Evolutionary conservation across 2,888 invertebrate genomes (phyloP).

Genomic region (Eurytoma adleriae): DNA sequence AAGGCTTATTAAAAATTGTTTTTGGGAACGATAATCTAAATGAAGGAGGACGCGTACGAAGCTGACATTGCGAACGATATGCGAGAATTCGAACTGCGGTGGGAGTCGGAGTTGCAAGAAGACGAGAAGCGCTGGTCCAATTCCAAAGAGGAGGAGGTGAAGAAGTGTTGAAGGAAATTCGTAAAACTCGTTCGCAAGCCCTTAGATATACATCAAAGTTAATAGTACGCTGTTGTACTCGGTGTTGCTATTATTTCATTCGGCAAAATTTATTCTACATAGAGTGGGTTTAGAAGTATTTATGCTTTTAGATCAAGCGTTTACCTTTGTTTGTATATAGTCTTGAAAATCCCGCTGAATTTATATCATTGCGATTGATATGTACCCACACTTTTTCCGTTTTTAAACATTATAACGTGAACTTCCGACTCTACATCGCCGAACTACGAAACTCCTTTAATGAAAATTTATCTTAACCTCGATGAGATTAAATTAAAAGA

Average conservation of each 20-base stretch:
- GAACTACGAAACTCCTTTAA: constrained; percentile 44
- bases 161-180: constrained; percentile 65
- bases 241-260: constrained; percentile 51
- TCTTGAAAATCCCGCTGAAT: constrained; percentile 43
- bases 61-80: constrained; percentile 83
- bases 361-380: constrained; percentile 58
- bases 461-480: constrained; percentile 44
- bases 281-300: constrained; percentile 32
- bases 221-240: constrained; percentile 53
- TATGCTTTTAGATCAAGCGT: constrained; percentile 46
- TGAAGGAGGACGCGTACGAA: constrained; percentile 80
- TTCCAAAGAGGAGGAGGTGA: constrained; percentile 79
- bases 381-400: constrained; percentile 52
- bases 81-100: constrained; percentile 81
- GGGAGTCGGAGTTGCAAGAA: constrained; percentile 83
- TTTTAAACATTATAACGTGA: constrained; percentile 52
- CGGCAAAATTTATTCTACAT: constrained; percentile 51
- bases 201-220: constrained; percentile 49
- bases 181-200: constrained; percentile 30
- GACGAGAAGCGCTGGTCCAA: constrained; percentile 81
- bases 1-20: too few relatives aligned
- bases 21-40: background rate
- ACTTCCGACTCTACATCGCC: constrained; percentile 38
- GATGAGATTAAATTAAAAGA: constrained; percentile 49
- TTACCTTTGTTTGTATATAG: constrained; percentile 57